phyloP scores from a whole-genome alignment of 1,140 invertebrate genomes.

The Procambarus virginalis region DNA sequence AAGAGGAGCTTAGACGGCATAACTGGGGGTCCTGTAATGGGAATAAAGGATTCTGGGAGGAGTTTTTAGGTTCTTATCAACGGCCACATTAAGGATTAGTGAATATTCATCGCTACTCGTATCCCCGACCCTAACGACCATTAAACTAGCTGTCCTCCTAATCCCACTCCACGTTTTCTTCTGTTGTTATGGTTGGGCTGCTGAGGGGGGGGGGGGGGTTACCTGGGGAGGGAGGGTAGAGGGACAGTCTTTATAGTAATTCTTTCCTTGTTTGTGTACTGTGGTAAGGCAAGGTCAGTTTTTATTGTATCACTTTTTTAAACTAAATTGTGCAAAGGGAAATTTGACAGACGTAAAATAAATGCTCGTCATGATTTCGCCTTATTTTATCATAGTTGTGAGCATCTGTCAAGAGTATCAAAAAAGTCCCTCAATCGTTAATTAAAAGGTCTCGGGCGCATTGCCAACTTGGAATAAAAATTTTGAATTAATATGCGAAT shows the following conservation, averaged over 20 bases:
- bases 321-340: too few relatives aligned
- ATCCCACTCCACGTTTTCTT: constrained; percentile 2
- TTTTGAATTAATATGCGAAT: too few relatives aligned
- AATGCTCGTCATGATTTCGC: too few relatives aligned
- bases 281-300: not conserved
- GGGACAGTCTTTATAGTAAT: not conserved
- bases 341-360: too few relatives aligned
- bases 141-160: constrained; percentile 13
- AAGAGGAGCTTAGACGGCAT: not conserved
- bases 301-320: too few relatives aligned
- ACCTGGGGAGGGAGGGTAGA: not conserved
- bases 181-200: not conserved
- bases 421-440: too few relatives aligned
- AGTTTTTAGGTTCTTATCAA: not conserved
- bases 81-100: constrained; percentile 30
- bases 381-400: too few relatives aligned
- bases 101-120: constrained; percentile 28
- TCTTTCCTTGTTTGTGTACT: not conserved
- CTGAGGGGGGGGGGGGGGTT: not conserved
- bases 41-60: constrained; percentile 8
- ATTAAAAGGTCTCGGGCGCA: too few relatives aligned
- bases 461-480: too few relatives aligned
- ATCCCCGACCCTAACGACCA: constrained; percentile 23
- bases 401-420: too few relatives aligned
- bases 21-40: constrained; percentile 6